A percentile compares a stretch with the other conserved stretches of the same genome.
These are phyloP conservation scores for Anguilla anguilla DNA, from an alignment of 2,797 vertebrate genomes.

Conservation along the genomic window DNA sequence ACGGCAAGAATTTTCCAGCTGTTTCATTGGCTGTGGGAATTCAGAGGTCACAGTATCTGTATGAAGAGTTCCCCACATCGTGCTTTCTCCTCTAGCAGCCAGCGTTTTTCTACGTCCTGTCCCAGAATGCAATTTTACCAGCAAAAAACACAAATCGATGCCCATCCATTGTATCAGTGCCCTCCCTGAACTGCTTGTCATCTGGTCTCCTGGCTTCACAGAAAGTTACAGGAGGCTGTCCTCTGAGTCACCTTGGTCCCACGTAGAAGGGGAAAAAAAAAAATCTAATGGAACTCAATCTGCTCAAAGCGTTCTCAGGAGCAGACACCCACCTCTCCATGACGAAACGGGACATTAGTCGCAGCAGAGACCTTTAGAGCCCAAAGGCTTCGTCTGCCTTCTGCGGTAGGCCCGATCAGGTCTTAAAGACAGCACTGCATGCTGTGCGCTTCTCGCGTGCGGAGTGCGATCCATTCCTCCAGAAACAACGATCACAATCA, in stretches of 20 bases:
- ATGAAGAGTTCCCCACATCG: conserved; percentile 40
- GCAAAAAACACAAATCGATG: not conserved
- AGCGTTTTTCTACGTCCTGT: conserved; percentile 38
- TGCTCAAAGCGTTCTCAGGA: not conserved
- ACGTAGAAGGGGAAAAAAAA: not conserved
- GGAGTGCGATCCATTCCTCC: not conserved
- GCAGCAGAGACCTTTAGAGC: not conserved
- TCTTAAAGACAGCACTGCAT: not conserved
- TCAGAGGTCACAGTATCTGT: conserved; percentile 41
- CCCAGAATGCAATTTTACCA: conserved; percentile 19
- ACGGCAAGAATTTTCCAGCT: conserved; percentile 53
- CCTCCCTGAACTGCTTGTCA: not conserved
- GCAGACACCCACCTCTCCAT: not conserved
- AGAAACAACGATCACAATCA: not conserved
- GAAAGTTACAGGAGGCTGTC: not conserved
- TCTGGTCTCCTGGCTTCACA: not conserved
- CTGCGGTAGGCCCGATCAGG: not conserved
- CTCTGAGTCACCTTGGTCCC: not conserved
- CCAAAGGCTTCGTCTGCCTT: not conserved
- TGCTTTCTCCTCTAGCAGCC: conserved; percentile 45
- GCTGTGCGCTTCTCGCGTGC: not conserved
- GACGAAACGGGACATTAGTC: not conserved
- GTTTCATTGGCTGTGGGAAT: conserved; percentile 51
- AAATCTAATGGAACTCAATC: not conserved
- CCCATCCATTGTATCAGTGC: not conserved